These are phyloP conservation scores for Anoplophora glabripennis DNA, from an alignment of 1,140 invertebrate genomes.

Conservation along the genomic window DNA sequence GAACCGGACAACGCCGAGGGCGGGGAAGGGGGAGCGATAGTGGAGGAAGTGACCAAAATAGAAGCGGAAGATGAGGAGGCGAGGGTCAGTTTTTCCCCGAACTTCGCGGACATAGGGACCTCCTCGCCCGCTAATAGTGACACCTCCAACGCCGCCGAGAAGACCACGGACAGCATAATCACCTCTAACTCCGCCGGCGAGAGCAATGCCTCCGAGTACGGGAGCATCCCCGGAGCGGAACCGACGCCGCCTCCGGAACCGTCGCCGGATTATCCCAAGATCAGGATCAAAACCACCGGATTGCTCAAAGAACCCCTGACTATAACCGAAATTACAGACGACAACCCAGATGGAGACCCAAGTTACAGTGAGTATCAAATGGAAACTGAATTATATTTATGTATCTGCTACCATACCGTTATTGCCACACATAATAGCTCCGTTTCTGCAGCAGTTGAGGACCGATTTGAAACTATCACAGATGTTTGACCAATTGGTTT, in stretches of 20 bases:
- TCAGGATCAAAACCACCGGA: conserved; percentile 43
- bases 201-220: conserved; percentile 25
- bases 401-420: no score
- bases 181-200: conserved; percentile 10
- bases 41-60: not conserved
- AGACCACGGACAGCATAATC: conserved; percentile 12
- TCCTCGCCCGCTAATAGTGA: conserved; percentile 5
- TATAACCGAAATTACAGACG: conserved; percentile 44
- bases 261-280: conserved; percentile 42
- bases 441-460: no score
- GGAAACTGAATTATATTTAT: no score
- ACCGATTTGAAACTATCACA: no score
- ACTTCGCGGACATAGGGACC: not conserved
- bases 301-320: conserved; percentile 41
- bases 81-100: conserved; percentile 3
- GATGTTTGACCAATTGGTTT: no score
- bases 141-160: not conserved
- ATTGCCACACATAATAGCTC: no score
- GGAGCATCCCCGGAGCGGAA: conserved; percentile 37
- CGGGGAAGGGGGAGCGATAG: conserved; percentile 7
- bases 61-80: conserved; percentile 7
- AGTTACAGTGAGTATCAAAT: conserved; percentile 27
- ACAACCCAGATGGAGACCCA: conserved; percentile 36
- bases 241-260: conserved; percentile 40
- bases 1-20: conserved; percentile 19